Base-by-base conservation (phyloP, 2,113 vertebrate genomes). In the Ranitomeya variabilis region DNA sequence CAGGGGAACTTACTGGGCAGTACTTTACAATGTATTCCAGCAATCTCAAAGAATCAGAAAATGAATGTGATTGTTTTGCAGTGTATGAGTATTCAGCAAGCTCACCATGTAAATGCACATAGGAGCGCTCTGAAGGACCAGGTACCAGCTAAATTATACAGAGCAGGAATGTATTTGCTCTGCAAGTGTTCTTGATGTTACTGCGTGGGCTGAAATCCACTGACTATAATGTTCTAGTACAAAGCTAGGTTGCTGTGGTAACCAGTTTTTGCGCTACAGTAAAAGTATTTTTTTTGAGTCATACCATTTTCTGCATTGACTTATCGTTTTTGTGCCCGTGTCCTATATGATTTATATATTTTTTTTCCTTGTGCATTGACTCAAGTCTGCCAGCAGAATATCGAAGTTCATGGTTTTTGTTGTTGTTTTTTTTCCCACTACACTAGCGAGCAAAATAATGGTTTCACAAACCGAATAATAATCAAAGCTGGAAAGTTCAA, bases 231-330 rank as follows among this genome's bases (percentile, higher is more conserved):
- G 60, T 64, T 83, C 62, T 89, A 67, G 73, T 18, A 69, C 71
- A 57, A 19, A 85, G 57, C 60, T 21, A 3, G 13, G 87, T 89
- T 89, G 87, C 74, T 67, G 51, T 89, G 74, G 87, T 51, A 89
- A 89, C 87, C 60, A 57, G 14, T 67, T 83, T 67, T 54, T 19
- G 85, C 45, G 37, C 45, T 12, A 54, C 62, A 57, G 15, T 64
- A 37, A 69, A 80, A 69, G 12, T 12, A 7, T 54, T 54, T 67
- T 55, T 71, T 73, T 57, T 21, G 9, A 73, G 57, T 69, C 51
- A 37, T 57, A 57, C 52, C 8, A 59, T 59, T 37, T 81, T 45
- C 79, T 62, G 14, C 26, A 31, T 81, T 19, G 16, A 16, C 79
- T 45, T 37, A 19, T 26, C 60, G 31, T 73, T 37, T 37, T 71